Conservation (phyloP, 2,888 invertebrate species). For the Alentia gelatinosa region DNA sequence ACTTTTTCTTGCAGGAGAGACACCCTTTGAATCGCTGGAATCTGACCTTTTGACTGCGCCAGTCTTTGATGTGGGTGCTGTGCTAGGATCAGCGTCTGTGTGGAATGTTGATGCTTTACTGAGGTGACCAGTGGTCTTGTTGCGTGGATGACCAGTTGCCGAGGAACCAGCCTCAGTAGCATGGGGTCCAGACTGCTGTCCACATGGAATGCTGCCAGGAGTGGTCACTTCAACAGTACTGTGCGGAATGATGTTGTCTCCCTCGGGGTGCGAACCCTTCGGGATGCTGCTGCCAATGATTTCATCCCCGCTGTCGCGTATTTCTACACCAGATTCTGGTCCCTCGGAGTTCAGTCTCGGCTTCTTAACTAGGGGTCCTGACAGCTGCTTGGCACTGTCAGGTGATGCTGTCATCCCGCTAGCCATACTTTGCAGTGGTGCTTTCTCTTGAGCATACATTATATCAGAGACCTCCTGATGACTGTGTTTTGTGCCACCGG, state of each 20-base stretch:
- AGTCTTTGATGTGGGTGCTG: neutral
- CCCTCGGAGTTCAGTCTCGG: neutral
- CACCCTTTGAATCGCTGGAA: neutral
- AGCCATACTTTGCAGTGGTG: neutral
- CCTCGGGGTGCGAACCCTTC: neutral
- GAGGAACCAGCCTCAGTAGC: slow-evolving; percentile 21
- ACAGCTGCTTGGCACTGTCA: neutral
- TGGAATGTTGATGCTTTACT: slow-evolving; percentile 18
- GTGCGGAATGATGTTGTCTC: neutral
- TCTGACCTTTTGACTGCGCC: neutral
- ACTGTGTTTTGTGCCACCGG: neutral
- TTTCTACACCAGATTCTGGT: slow-evolving; percentile 6
- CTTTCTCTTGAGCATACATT: neutral
- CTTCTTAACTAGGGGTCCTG: neutral
- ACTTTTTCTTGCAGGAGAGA: neutral
- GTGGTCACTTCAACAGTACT: neutral
- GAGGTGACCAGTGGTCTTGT: neutral
- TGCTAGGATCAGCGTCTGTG: neutral
- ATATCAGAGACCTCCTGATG: neutral
- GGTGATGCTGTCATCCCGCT: neutral
- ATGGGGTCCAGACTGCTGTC: neutral
- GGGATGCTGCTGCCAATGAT: neutral
- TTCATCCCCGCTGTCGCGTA: slow-evolving; percentile 8
- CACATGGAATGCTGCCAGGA: slow-evolving; percentile 29
- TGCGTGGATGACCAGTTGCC: neutral